Base-by-base conservation (phyloP, 2,888 invertebrate species). In the Aromia moschata region DNA sequence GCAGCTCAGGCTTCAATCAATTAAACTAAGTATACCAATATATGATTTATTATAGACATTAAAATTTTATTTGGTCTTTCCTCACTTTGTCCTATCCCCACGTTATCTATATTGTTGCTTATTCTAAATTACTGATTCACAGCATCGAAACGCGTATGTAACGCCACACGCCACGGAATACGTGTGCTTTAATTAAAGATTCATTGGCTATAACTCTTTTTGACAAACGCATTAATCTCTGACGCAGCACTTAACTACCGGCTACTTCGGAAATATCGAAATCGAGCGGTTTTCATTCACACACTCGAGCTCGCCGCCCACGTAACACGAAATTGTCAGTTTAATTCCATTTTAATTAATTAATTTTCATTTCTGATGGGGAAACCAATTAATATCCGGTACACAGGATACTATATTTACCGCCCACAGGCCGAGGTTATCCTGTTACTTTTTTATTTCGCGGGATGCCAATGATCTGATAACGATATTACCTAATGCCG, bases 191-290 rank as follows among this genome's bases (percentile, higher is more conserved):
- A n/a, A n/a, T n/a, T n/a, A n/a, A n/a, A n/a, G n/a, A n/a, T n/a
- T n/a, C n/a, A n/a, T n/a, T n/a, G n/a, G n/a, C n/a, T n/a, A n/a
- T n/a, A n/a, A n/a, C n/a, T n/a, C n/a, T n/a, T n/a, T n/a, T n/a
- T n/a, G n/a, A n/a, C n/a, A n/a, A n/a, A n/a, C n/a, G n/a, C n/a
- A n/a, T n/a, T n/a, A n/a, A n/a, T n/a, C n/a, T n/a, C n/a, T 47
- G 47, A 37, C 47, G 37, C 18, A 9, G 36, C 47, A 47, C 36
- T 47, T 47, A 47, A 47, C 45, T 36, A 25, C 14, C 49, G 37
- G 38, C 49, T 49, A 49, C 49, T 20, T 47, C 38, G 25, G 38
- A 37, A 49, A 38, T 38, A 49, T 38, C 49, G 20, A 16, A 49
- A 38, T 49, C 38, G 38, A 16, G 49, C 49, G 25, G 38, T 49